Conservation (phyloP, 2,113 vertebrate species). For the Clarias batrachus region DNA sequence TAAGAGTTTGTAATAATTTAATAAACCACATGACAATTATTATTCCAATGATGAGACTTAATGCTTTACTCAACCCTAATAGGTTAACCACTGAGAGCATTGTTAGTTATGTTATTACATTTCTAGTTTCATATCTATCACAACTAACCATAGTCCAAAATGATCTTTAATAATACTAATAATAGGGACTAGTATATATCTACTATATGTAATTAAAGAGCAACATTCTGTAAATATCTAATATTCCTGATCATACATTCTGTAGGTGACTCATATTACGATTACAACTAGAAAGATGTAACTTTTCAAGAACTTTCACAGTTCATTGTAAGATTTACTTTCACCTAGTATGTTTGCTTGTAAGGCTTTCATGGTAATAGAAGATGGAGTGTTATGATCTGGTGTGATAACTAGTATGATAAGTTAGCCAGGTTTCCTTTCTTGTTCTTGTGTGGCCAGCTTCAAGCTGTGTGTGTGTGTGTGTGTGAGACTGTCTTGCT, state of each 20-base stretch:
- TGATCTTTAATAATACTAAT: background rate
- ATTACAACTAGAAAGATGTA: background rate
- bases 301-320: background rate
- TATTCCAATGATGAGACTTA: background rate
- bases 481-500: conserved; percentile 20
- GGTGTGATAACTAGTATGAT: conserved; percentile 30
- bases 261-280: background rate
- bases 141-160: background rate
- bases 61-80: background rate
- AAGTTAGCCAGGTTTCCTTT: conserved; percentile 27
- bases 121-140: too few species aligned
- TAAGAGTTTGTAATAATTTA: background rate
- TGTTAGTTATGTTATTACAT: background rate
- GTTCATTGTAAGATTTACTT: background rate
- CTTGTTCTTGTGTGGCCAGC: conserved; percentile 49
- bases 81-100: background rate
- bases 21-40: background rate
- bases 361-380: background rate
- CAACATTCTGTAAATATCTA: background rate
- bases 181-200: background rate
- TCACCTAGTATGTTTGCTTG: conserved; percentile 16
- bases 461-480: conserved; percentile 29
- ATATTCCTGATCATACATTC: background rate
- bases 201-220: background rate
- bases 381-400: conserved; percentile 15